These are phyloP conservation scores for Pseudochirops corinnae DNA, from an alignment of 2,797 vertebrate species.

Conservation along the genomic window DNA sequence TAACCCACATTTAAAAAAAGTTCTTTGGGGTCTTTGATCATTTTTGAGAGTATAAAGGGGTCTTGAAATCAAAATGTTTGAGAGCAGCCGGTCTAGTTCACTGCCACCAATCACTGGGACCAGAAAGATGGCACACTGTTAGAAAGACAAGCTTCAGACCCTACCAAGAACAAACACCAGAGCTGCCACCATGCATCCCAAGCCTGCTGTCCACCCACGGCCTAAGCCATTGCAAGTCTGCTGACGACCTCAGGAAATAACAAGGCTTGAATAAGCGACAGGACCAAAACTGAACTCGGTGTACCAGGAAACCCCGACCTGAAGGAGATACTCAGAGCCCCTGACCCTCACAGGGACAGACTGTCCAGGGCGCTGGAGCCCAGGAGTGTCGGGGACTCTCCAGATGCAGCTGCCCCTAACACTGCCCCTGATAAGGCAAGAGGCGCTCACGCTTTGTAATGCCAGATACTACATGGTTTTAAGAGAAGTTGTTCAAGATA, in stretches of 20 bases:
- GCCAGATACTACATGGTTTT: no score
- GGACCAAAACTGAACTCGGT: not conserved
- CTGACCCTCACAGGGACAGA: no score
- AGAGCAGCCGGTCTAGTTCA: not conserved
- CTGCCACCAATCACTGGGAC: not conserved
- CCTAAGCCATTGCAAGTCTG: no score
- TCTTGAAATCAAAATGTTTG: no score
- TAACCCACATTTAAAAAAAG: not conserved
- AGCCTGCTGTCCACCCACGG: not conserved
- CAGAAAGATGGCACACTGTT: not conserved
- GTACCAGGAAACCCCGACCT: no score
- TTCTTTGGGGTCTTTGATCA: not conserved
- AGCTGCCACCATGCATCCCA: not conserved
- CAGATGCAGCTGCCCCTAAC: no score
- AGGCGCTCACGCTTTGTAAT: no score
- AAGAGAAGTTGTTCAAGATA: no score
- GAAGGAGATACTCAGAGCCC: no score
- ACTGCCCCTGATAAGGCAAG: no score
- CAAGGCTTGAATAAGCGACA: not conserved
- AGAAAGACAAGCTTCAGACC: not conserved
- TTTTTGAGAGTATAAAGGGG: not conserved
- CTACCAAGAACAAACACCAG: not conserved
- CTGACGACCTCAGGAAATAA: not conserved
- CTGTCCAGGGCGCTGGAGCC: no score
- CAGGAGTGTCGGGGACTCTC: no score